phyloP scores from a whole-genome alignment of 1,140 invertebrate genomes.

The Kradibia gibbosae region DNA sequence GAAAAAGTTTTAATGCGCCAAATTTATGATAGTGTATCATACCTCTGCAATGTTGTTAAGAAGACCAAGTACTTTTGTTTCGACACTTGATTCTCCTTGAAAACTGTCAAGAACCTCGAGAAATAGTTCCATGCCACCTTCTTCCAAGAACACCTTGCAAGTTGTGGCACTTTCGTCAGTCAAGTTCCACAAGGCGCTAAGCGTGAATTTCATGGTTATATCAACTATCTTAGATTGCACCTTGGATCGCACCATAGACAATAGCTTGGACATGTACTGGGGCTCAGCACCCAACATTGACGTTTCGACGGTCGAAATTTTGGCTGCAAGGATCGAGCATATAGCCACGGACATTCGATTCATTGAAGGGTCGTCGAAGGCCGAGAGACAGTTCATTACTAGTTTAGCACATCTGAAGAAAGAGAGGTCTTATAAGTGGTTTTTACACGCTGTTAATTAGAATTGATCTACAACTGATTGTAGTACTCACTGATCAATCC shows the following conservation, averaged over 20 bases:
- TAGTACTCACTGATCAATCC: too few relatives aligned
- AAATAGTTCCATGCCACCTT: slow-evolving; percentile 82
- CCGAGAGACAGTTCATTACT: slow-evolving; percentile 84
- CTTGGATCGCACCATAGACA: slow-evolving; percentile 80
- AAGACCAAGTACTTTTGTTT: slow-evolving; percentile 86
- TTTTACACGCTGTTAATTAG: too few relatives aligned
- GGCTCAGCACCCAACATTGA: slow-evolving; percentile 80
- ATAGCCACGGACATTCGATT: slow-evolving; percentile 89
- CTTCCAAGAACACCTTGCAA: slow-evolving; percentile 81
- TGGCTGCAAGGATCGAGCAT: slow-evolving; percentile 82
- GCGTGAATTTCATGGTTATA: slow-evolving; percentile 86
- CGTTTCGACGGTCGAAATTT: slow-evolving; percentile 84
- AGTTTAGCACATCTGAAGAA: slow-evolving; percentile 77
- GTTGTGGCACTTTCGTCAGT: slow-evolving; percentile 84
- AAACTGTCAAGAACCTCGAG: slow-evolving; percentile 80
- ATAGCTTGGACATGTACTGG: slow-evolving; percentile 82
- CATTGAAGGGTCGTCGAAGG: slow-evolving; percentile 83
- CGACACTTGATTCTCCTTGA: slow-evolving; percentile 78
- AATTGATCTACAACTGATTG: too few relatives aligned
- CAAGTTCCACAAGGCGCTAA: slow-evolving; percentile 88
- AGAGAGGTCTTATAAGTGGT: too few relatives aligned
- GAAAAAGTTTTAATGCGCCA: too few relatives aligned
- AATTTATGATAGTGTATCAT: too few relatives aligned
- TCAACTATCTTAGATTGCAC: slow-evolving; percentile 77
- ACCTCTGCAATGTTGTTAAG: slow-evolving; percentile 90